Conservation (phyloP, 2,888 invertebrate species). For the Micoletzkya japonica region DNA sequence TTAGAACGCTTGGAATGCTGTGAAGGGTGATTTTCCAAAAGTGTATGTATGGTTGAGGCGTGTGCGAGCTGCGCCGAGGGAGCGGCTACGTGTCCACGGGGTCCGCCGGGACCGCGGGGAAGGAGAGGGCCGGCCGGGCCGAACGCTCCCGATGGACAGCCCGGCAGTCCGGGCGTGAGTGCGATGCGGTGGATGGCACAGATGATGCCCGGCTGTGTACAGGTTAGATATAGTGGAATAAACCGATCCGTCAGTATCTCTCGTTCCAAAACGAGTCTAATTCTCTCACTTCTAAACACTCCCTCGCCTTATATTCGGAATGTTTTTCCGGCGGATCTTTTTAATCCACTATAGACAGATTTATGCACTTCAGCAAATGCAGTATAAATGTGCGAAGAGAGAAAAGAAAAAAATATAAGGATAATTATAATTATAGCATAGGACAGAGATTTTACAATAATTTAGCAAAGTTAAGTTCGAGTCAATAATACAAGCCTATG, state of each 20-base stretch:
- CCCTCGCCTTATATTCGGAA: too few species aligned
- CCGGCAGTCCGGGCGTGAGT: not conserved
- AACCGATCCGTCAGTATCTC: too few species aligned
- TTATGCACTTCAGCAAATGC: not conserved
- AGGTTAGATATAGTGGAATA: not conserved
- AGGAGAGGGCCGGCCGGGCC: constrained; percentile 21
- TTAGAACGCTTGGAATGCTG: too few species aligned
- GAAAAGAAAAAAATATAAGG: not conserved
- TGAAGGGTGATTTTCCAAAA: too few species aligned
- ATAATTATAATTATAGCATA: too few species aligned
- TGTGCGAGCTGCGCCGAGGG: constrained; percentile 14
- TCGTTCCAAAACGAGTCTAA: too few species aligned
- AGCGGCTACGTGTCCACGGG: constrained; percentile 7
- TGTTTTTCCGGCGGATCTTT: too few species aligned
- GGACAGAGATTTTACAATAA: too few species aligned
- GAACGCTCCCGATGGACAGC: constrained; percentile 20
- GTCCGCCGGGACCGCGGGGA: constrained; percentile 16
- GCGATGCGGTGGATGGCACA: constrained; percentile 26
- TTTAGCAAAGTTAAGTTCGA: too few species aligned
- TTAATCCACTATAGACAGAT: too few species aligned
- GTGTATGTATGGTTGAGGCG: not conserved
- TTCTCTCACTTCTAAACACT: too few species aligned
- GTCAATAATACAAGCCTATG: too few species aligned
- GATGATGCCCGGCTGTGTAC: constrained; percentile 2
- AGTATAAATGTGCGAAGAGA: not conserved